Conservation (phyloP, 2,113 vertebrate species). For the Python bivittatus region DNA sequence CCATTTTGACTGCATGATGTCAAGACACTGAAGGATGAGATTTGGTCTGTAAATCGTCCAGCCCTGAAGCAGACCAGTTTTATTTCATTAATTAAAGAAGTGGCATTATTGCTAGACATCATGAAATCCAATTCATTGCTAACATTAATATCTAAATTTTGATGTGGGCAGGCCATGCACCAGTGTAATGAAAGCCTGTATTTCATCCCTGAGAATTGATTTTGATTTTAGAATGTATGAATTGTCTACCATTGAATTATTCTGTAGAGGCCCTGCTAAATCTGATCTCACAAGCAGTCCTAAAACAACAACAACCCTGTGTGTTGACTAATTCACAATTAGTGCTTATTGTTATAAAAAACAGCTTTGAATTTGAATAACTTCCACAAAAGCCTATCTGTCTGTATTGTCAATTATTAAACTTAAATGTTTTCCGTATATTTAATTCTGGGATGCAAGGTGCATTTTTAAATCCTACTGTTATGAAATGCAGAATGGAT, state of each 20-base stretch:
- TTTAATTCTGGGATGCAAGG: background rate
- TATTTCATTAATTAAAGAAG: background rate
- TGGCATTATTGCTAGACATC: too few relatives aligned
- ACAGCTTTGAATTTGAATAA: background rate
- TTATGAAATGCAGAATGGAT: background rate
- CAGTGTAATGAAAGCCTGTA: background rate
- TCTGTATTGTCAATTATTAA: background rate
- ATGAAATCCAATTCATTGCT: background rate
- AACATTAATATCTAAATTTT: background rate
- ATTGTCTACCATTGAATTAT: background rate
- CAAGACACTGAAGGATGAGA: background rate
- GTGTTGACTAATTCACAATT: background rate
- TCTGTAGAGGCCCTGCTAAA: background rate
- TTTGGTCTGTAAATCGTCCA: background rate
- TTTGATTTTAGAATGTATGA: background rate
- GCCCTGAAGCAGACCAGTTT: background rate
- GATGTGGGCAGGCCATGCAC: background rate
- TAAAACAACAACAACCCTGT: background rate
- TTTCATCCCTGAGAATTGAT: background rate
- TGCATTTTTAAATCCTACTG: background rate
- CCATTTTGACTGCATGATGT: background rate
- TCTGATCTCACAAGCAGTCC: background rate
- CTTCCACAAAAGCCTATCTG: background rate
- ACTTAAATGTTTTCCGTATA: background rate
- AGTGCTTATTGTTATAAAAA: fast-evolving